These are phyloP conservation scores for Scortum barcoo DNA, from an alignment of 2,113 vertebrate species.

Conservation along the genomic window DNA sequence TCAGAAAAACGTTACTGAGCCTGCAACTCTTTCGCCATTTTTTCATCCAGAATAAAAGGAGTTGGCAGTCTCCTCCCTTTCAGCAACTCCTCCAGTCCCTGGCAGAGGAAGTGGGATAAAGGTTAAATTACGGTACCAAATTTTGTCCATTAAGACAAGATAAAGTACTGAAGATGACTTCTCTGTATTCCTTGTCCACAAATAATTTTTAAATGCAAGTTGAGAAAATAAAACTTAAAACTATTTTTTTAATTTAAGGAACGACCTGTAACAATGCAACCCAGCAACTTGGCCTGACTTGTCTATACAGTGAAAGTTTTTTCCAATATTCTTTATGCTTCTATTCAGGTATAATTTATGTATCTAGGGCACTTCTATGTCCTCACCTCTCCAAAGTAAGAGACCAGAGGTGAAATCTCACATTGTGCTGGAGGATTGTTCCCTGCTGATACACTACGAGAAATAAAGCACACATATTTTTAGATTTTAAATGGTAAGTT, in stretches of 20 bases:
- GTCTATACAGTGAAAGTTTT: background rate
- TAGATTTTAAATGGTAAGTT: background rate
- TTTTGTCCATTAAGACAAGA: background rate
- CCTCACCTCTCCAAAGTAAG: slow-evolving; percentile 95
- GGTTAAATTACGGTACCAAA: background rate
- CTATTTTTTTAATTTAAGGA: background rate
- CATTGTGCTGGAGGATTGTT: slow-evolving; percentile 83
- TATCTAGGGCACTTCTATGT: background rate
- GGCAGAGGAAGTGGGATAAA: slow-evolving; percentile 29
- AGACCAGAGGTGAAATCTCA: slow-evolving; percentile 94
- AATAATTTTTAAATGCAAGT: background rate
- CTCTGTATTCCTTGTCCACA: background rate
- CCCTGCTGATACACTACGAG: slow-evolving; percentile 73
- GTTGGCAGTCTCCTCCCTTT: slow-evolving; percentile 83
- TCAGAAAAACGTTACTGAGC: slow-evolving; percentile 16
- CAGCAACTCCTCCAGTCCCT: slow-evolving; percentile 90
- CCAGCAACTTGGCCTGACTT: background rate
- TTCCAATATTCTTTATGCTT: background rate
- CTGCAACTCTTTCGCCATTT: slow-evolving; percentile 60
- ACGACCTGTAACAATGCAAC: background rate
- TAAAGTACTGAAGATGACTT: too few species aligned
- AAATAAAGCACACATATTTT: slow-evolving; percentile 15
- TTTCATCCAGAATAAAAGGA: slow-evolving; percentile 86
- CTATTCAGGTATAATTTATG: too few species aligned
- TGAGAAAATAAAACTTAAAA: background rate